phyloP scores from a whole-genome alignment of 2,113 vertebrate genomes.

The Cranoglanis bouderius region DNA sequence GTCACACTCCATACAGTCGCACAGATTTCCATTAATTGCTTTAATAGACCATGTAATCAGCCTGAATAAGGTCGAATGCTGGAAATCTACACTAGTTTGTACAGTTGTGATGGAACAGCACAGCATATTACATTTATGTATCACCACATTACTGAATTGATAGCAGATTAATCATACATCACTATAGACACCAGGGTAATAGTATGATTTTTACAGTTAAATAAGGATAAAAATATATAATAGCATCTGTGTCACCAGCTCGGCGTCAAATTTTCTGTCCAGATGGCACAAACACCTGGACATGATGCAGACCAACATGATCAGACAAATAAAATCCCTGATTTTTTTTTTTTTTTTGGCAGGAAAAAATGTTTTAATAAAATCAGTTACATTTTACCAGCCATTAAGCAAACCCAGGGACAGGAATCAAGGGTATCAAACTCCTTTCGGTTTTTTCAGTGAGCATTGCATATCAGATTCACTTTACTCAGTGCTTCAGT shows the following conservation, averaged over 20 bases:
- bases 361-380: background rate
- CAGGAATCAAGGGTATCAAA: background rate
- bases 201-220: constrained; percentile 3
- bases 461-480: background rate
- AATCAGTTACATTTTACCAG: constrained; percentile 5
- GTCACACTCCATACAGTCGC: background rate
- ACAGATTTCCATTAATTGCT: constrained; percentile 24
- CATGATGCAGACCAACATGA: constrained; percentile 1
- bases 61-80: background rate
- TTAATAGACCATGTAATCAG: constrained; percentile 5
- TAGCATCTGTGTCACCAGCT: constrained; percentile 12
- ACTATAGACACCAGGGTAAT: background rate
- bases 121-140: background rate
- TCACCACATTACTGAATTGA: background rate
- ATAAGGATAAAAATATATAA: constrained; percentile 1
- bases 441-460: background rate
- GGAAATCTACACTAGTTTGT: background rate
- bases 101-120: background rate
- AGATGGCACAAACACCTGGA: constrained; percentile 11
- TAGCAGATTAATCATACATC: background rate
- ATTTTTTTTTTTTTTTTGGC: background rate
- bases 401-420: background rate
- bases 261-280: constrained; percentile 3
- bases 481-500: background rate
- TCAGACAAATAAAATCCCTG: background rate